Percentiles rank a stretch among this genome's conserved stretches.
phyloP scores from a whole-genome alignment of 2,797 vertebrate genomes.

The Botia almorhae region DNA sequence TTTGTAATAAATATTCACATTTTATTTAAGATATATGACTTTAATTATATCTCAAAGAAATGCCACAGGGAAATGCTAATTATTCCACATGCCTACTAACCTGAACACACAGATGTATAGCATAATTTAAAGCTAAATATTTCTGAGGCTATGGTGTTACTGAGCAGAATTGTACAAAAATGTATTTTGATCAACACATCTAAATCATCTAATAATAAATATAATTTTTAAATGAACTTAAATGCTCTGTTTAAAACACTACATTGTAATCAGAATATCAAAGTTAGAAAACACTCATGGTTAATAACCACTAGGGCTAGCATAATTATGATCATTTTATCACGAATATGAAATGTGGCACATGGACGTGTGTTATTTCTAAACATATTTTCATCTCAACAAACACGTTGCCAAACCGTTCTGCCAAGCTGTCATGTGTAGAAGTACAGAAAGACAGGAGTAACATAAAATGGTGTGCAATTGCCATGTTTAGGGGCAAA shows the following conservation, averaged over 20 bases:
- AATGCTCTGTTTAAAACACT: conserved; percentile 1
- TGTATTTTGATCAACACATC: neutral
- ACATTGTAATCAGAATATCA: conserved; percentile 22
- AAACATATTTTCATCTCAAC: conserved; percentile 60
- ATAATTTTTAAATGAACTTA: neutral
- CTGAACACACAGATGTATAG: neutral
- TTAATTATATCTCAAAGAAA: conserved; percentile 10
- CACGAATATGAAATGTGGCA: conserved; percentile 11
- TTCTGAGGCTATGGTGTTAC: too few species aligned
- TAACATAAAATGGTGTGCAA: conserved; percentile 68
- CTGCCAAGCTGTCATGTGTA: conserved; percentile 65
- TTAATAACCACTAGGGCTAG: conserved; percentile 5
- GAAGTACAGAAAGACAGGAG: conserved; percentile 49
- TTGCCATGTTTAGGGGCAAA: conserved; percentile 68
- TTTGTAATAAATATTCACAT: conserved; percentile 24
- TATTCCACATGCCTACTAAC: neutral
- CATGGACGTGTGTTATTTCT: neutral
- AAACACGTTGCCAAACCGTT: conserved; percentile 64
- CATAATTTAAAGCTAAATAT: neutral
- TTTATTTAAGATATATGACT: conserved; percentile 20
- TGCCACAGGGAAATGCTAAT: conserved; percentile 23
- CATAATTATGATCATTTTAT: too few species aligned
- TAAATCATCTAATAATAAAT: too few species aligned
- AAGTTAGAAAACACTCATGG: neutral
- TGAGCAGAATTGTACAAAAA: too few species aligned